Percentiles rank a stretch among this genome's conserved stretches.
These are phyloP conservation scores for Hormiphora californensis DNA, from an alignment of 37 sponge, comb jelly and placozoan species.

Conservation along the genomic window DNA sequence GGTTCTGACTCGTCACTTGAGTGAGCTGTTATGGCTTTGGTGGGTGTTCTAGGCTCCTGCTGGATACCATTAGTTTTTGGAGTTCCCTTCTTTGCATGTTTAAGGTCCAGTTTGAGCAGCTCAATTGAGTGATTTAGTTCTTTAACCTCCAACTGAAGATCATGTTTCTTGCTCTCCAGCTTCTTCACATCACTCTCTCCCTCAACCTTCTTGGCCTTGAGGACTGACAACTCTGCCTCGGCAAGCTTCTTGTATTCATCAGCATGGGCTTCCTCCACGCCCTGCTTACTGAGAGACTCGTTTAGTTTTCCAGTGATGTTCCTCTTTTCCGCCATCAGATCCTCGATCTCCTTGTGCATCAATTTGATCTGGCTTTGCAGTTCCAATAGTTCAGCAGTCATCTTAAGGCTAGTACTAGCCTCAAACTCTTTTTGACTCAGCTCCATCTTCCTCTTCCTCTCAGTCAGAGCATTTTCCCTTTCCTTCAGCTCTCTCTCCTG, in stretches of 20 bases:
- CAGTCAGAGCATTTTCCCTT: not conserved
- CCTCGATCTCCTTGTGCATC: constrained; percentile 26
- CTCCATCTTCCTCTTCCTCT: not conserved
- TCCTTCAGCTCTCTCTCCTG: constrained; percentile 13
- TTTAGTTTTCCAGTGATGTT: constrained; percentile 1
- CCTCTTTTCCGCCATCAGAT: constrained; percentile 33
- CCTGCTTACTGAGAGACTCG: constrained; percentile 6
- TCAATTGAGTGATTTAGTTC: constrained; percentile 14
- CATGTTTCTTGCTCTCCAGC: constrained; percentile 5
- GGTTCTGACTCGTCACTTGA: constrained; percentile 47
- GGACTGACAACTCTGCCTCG: constrained; percentile 28
- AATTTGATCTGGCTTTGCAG: constrained; percentile 14
- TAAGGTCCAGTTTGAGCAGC: not conserved
- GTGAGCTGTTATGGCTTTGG: constrained; percentile 22
- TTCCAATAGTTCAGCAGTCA: constrained; percentile 46
- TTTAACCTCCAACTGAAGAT: constrained; percentile 14
- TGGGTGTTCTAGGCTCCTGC: not conserved
- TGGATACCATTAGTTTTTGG: not conserved
- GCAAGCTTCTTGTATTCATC: constrained; percentile 40
- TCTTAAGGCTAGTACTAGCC: not conserved
- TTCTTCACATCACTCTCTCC: not conserved
- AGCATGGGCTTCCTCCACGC: constrained; percentile 18
- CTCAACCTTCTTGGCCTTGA: constrained; percentile 10
- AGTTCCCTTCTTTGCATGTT: not conserved
- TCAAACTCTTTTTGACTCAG: constrained; percentile 50